phyloP scores from a whole-genome alignment of 2,113 vertebrate genomes.

The Muntiacus muntjak region DNA sequence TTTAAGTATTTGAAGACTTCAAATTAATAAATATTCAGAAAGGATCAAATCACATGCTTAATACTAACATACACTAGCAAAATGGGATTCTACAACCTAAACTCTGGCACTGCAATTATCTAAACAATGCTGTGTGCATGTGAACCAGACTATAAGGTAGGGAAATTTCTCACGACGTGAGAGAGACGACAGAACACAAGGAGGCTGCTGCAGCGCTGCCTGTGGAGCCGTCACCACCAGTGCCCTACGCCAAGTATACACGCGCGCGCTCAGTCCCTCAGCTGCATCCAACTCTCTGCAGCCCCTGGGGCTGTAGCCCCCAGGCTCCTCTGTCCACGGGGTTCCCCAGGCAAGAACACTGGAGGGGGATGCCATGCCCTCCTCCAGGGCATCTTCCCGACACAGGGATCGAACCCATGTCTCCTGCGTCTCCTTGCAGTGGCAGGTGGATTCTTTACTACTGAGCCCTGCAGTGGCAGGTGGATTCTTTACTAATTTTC shows the following conservation, averaged over 20 bases:
- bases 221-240: too few relatives aligned
- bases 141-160: neutral
- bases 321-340: neutral
- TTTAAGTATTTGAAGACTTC: slow-evolving; percentile 40
- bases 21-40: neutral
- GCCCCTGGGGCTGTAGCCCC: neutral
- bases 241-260: neutral
- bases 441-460: neutral
- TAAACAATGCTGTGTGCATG: neutral
- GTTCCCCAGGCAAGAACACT: neutral
- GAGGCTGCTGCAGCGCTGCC: neutral
- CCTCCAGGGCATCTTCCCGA: neutral
- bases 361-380: neutral
- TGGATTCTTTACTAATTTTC: neutral
- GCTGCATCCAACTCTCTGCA: neutral
- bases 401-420: fast-evolving
- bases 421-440: neutral
- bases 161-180: neutral
- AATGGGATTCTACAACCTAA: neutral
- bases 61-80: neutral
- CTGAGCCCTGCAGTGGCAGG: neutral
- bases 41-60: slow-evolving; percentile 22
- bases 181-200: neutral
- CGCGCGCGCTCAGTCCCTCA: neutral
- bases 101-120: neutral